Evolutionary conservation across 2,113 vertebrate genomes (phyloP).

Genomic region (Isichthys henryi): DNA sequence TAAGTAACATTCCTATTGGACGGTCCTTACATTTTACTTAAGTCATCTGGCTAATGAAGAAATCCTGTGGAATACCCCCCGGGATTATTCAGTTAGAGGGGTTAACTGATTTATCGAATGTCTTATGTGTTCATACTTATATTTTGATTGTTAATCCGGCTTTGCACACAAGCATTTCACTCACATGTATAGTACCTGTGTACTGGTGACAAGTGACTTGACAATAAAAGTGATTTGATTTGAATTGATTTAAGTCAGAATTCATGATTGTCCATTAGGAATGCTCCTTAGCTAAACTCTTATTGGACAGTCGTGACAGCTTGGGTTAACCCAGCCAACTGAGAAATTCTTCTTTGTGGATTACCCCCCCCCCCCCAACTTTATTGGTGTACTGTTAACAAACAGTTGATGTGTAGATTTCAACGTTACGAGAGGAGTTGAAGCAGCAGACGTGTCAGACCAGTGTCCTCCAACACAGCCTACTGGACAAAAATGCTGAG

Average conservation of each 20-base stretch:
- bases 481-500: slow-evolving; percentile 71
- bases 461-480: slow-evolving; percentile 58
- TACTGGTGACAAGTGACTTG: too few relatives aligned
- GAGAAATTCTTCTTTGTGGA: neutral
- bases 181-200: too few relatives aligned
- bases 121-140: too few relatives aligned
- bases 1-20: neutral
- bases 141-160: too few relatives aligned
- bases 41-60: neutral
- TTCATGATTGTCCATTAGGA: neutral
- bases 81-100: neutral
- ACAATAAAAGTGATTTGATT: too few relatives aligned
- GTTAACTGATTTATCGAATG: neutral
- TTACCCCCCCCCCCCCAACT: neutral
- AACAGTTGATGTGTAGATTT: slow-evolving; percentile 33
- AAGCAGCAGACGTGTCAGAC: slow-evolving; percentile 56
- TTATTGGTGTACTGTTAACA: neutral
- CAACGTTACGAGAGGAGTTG: slow-evolving; percentile 47
- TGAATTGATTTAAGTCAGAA: neutral
- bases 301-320: neutral
- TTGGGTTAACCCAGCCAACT: neutral
- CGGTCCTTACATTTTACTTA: neutral
- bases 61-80: neutral
- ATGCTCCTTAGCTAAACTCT: neutral
- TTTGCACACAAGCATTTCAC: too few relatives aligned